Percentiles rank a stretch among this genome's conserved stretches.
Conservation (phyloP, 64 coral and sea anemone genomes). For the Anthopleura sola region DNA sequence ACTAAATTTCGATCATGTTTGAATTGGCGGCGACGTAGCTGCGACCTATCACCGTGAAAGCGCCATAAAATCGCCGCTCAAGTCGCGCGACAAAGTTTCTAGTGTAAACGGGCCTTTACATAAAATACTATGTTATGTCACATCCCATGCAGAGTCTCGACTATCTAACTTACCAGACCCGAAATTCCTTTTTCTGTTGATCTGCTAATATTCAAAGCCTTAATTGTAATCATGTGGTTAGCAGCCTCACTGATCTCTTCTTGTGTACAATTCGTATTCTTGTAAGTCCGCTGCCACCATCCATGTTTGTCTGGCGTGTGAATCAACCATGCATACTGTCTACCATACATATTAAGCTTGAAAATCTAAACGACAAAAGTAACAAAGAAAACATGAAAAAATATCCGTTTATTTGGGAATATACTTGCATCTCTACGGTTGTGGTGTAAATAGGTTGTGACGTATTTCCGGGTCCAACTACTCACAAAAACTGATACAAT, state of each 20-base stretch:
- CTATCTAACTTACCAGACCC: slow-evolving; percentile 50
- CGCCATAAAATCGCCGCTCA: too few species aligned
- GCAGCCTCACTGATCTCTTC: slow-evolving; percentile 62
- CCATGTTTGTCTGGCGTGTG: slow-evolving; percentile 67
- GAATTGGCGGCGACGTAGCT: too few species aligned
- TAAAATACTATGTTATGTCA: too few species aligned
- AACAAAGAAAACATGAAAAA: too few species aligned
- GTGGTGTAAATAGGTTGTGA: too few species aligned
- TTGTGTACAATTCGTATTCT: slow-evolving; percentile 7
- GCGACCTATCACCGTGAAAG: too few species aligned
- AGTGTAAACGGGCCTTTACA: too few species aligned
- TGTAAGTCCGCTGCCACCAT: slow-evolving; percentile 67
- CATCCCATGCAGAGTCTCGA: not conserved
- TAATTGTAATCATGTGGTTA: slow-evolving; percentile 43
- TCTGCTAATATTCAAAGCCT: slow-evolving; percentile 57
- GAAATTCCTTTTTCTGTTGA: slow-evolving; percentile 22
- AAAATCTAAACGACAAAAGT: slow-evolving; percentile 35
- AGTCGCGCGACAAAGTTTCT: too few species aligned
- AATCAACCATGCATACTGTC: slow-evolving; percentile 79
- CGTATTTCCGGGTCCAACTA: too few species aligned
- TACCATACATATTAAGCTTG: slow-evolving; percentile 48
- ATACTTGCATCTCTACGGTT: too few species aligned
- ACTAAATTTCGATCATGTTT: too few species aligned
- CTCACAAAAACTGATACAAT: too few species aligned
- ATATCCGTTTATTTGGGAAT: not conserved